These are phyloP conservation scores for Bruchidius siliquastri DNA, from an alignment of 2,888 invertebrate genomes.

Conservation along the genomic window DNA sequence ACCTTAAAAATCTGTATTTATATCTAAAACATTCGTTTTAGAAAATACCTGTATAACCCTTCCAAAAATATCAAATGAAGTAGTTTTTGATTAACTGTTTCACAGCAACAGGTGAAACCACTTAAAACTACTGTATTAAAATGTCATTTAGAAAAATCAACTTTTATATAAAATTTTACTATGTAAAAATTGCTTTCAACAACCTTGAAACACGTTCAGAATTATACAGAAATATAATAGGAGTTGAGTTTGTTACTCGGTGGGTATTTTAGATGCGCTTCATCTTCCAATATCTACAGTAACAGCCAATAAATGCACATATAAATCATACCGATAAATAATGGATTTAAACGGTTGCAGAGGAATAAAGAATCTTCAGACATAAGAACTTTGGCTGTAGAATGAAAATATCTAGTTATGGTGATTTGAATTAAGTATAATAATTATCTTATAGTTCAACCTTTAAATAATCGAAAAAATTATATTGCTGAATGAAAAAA, in stretches of 20 bases:
- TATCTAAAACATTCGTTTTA: neutral
- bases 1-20: neutral
- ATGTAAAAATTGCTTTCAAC: neutral
- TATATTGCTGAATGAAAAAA: too few relatives aligned
- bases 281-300: neutral
- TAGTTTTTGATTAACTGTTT: neutral
- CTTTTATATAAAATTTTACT: neutral
- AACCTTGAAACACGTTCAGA: neutral
- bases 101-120: neutral
- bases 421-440: too few relatives aligned
- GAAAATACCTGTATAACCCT: neutral
- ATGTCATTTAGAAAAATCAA: neutral
- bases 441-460: too few relatives aligned
- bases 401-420: too few relatives aligned
- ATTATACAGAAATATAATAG: neutral
- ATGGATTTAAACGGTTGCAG: too few relatives aligned
- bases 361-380: too few relatives aligned
- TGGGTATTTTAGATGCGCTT: neutral
- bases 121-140: neutral
- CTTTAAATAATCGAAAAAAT: too few relatives aligned
- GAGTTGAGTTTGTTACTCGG: neutral
- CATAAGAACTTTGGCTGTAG: too few relatives aligned
- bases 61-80: neutral
- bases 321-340: too few relatives aligned
- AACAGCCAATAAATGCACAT: neutral